Evolutionary conservation across 2,888 invertebrate genomes (phyloP).

Genomic region (Glyphotaelius pellucidus): DNA sequence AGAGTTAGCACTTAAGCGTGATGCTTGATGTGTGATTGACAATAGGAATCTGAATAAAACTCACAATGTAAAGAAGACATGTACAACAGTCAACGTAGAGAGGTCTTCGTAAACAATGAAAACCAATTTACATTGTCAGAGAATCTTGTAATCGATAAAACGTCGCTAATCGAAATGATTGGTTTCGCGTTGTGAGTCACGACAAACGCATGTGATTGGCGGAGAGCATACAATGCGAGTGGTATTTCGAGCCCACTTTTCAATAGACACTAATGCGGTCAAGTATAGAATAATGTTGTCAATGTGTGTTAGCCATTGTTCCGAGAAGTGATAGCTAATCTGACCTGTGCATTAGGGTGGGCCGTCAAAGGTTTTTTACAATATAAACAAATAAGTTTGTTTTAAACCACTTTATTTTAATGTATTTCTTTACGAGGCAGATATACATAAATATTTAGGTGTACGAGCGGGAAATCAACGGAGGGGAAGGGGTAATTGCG

Average conservation of each 20-base stretch:
- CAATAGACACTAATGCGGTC: constrained; percentile 26
- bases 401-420: no score
- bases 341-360: background rate
- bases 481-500: no score
- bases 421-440: no score
- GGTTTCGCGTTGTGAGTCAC: constrained; percentile 36
- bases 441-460: no score
- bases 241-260: background rate
- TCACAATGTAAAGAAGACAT: background rate
- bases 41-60: background rate
- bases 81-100: background rate
- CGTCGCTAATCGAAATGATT: constrained; percentile 27
- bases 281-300: constrained; percentile 20
- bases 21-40: background rate
- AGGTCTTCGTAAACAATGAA: constrained; percentile 32
- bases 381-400: no score
- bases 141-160: constrained; percentile 39
- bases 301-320: constrained; percentile 11
- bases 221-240: constrained; percentile 22
- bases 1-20: background rate
- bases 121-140: constrained; percentile 40
- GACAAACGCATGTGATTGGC: constrained; percentile 13
- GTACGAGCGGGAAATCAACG: no score
- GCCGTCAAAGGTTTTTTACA: background rate
- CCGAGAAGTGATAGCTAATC: background rate